These are phyloP conservation scores for Whitmania pigra DNA, from an alignment of 1,140 invertebrate genomes.

Conservation along the genomic window DNA sequence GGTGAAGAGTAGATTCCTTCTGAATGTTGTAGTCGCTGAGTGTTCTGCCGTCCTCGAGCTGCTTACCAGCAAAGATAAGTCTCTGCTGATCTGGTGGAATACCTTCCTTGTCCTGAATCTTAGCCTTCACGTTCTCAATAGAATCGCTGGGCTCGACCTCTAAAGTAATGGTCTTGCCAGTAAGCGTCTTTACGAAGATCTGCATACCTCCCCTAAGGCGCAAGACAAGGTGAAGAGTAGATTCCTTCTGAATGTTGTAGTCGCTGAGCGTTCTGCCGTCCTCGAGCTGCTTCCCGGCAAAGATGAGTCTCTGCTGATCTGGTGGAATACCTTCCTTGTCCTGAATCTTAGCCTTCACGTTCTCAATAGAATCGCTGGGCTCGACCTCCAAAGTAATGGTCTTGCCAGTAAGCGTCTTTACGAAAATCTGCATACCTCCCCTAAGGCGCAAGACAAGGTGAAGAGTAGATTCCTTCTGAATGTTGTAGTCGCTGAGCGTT, in stretches of 20 bases:
- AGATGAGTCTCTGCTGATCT: constrained; percentile 51
- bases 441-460: too few species aligned
- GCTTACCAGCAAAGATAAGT: constrained; percentile 56
- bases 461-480: background rate
- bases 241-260: constrained; percentile 4
- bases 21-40: constrained; percentile 4
- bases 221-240: too few species aligned
- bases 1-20: constrained; percentile 3
- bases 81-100: constrained; percentile 45
- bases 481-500: constrained; percentile 11
- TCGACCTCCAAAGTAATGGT: constrained; percentile 48
- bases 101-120: constrained; percentile 42
- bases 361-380: constrained; percentile 41
- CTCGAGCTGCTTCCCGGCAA: constrained; percentile 56
- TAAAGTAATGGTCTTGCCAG: constrained; percentile 47
- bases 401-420: constrained; percentile 42
- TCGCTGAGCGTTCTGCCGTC: constrained; percentile 49
- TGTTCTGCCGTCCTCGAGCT: constrained; percentile 59
- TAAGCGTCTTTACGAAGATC: constrained; percentile 32
- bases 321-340: constrained; percentile 44
- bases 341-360: constrained; percentile 43
- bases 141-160: constrained; percentile 45
- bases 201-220: too few species aligned
- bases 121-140: constrained; percentile 43
- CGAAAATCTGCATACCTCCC: constrained; percentile 25